Conservation (phyloP, 1,140 invertebrate species). For the Plectrocnemia conspersa region DNA sequence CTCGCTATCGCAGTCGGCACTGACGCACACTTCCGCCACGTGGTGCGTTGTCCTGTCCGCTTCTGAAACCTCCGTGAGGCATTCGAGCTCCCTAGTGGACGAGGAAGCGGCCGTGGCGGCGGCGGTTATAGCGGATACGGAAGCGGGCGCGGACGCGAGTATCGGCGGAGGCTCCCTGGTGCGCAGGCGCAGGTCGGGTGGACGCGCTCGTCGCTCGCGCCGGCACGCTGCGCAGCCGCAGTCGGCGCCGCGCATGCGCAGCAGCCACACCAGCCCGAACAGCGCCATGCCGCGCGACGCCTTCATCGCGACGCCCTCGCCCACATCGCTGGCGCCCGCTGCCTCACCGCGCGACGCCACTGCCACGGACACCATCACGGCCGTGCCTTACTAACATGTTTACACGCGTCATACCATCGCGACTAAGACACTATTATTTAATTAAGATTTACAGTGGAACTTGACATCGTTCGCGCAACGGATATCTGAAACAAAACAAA, state of each 20-base stretch:
- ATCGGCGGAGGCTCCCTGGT: constrained; percentile 19
- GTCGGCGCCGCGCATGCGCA: constrained; percentile 70
- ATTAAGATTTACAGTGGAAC: too few relatives aligned
- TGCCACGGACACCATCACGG: background rate
- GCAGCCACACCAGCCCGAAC: constrained; percentile 78
- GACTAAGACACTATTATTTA: too few relatives aligned
- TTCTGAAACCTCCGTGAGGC: constrained; percentile 36
- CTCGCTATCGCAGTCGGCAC: constrained; percentile 23
- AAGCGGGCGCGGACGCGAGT: constrained; percentile 33
- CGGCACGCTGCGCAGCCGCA: constrained; percentile 65
- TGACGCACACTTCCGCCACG: constrained; percentile 28
- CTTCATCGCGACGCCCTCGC: constrained; percentile 37
- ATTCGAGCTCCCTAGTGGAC: background rate
- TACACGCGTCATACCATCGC: background rate
- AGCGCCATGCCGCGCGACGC: constrained; percentile 66
- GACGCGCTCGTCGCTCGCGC: constrained; percentile 51
- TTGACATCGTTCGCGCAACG: too few relatives aligned
- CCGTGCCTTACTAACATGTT: background rate
- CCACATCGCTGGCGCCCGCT: constrained; percentile 11
- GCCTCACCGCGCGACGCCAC: constrained; percentile 8
- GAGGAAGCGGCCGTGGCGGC: constrained; percentile 44
- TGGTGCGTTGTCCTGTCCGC: constrained; percentile 25
- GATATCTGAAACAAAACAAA: too few relatives aligned
- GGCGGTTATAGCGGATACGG: constrained; percentile 39
- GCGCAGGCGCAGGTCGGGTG: constrained; percentile 39